phyloP scores from a whole-genome alignment of 2,797 vertebrate genomes.

The Mus caroli region DNA sequence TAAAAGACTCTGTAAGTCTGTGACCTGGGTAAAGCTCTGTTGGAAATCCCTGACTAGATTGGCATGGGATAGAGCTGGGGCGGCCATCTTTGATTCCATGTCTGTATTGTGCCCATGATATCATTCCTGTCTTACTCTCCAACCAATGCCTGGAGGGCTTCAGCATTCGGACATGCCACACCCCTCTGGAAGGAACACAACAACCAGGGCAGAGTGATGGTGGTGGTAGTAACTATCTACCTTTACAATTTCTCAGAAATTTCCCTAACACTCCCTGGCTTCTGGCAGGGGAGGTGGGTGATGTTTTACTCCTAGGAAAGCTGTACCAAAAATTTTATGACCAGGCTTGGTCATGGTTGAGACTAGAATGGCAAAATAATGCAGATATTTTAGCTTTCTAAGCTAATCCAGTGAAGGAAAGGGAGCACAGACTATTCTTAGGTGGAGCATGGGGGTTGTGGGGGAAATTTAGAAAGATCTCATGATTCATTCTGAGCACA shows the following conservation, averaged over 20 bases:
- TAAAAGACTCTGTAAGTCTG: not conserved
- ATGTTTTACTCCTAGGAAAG: constrained; percentile 17
- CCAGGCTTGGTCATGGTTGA: constrained; percentile 4
- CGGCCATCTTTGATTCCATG: not conserved
- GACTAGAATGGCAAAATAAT: not conserved
- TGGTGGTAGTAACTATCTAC: not conserved
- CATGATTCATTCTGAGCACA: not conserved
- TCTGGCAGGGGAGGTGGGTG: not conserved
- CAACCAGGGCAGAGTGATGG: not conserved
- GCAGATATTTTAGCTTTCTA: constrained; percentile 17
- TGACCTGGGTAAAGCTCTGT: not conserved
- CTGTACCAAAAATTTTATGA: not conserved
- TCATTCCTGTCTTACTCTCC: not conserved
- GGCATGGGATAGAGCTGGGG: not conserved
- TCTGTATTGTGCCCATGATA: rapidly evolving
- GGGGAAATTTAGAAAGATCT: not conserved
- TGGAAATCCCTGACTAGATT: not conserved
- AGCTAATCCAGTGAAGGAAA: not conserved
- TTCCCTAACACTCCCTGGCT: not conserved
- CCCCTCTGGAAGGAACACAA: not conserved
- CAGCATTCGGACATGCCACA: not conserved
- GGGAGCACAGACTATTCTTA: not conserved
- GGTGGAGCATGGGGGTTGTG: not conserved
- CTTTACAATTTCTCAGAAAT: constrained; percentile 17
- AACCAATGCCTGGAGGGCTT: not conserved